phyloP scores from a whole-genome alignment of 2,888 invertebrate species.

The Agonopterix alstromeriana region DNA sequence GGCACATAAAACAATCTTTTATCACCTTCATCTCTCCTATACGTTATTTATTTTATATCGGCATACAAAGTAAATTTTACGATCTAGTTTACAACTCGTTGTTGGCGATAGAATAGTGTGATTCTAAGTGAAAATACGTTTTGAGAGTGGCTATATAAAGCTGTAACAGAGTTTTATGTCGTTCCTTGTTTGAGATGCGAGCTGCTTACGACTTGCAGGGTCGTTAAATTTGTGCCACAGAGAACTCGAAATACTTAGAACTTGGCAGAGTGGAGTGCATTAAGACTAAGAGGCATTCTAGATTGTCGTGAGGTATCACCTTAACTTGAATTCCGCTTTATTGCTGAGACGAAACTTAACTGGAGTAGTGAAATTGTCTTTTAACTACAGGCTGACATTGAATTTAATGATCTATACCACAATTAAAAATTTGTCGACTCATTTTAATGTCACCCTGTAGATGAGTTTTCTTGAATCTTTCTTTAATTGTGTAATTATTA shows the following conservation, averaged over 20 bases:
- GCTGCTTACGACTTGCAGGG: constrained; percentile 27
- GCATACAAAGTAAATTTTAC: constrained; percentile 21
- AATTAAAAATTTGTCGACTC: too few species aligned
- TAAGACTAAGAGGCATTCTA: constrained; percentile 16
- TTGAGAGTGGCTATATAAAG: constrained; percentile 20
- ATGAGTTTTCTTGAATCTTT: too few species aligned
- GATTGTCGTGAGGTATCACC: not conserved
- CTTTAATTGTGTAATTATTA: too few species aligned
- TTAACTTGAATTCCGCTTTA: too few species aligned
- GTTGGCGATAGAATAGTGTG: constrained; percentile 26
- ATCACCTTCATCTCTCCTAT: too few species aligned
- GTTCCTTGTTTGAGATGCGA: constrained; percentile 30
- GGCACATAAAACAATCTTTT: too few species aligned
- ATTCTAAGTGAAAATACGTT: constrained; percentile 30
- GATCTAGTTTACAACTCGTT: constrained; percentile 24
- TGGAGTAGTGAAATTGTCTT: too few species aligned
- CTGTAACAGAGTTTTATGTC: constrained; percentile 25
- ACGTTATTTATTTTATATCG: constrained; percentile 18
- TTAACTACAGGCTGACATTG: too few species aligned
- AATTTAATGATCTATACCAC: too few species aligned
- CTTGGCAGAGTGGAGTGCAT: constrained; percentile 21
- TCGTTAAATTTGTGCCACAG: constrained; percentile 36
- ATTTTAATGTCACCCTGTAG: too few species aligned
- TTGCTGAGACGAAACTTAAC: too few species aligned
- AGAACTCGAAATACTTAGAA: constrained; percentile 20